phyloP scores from a whole-genome alignment of 2,888 invertebrate species.

The Sphaerophoria taeniata region DNA sequence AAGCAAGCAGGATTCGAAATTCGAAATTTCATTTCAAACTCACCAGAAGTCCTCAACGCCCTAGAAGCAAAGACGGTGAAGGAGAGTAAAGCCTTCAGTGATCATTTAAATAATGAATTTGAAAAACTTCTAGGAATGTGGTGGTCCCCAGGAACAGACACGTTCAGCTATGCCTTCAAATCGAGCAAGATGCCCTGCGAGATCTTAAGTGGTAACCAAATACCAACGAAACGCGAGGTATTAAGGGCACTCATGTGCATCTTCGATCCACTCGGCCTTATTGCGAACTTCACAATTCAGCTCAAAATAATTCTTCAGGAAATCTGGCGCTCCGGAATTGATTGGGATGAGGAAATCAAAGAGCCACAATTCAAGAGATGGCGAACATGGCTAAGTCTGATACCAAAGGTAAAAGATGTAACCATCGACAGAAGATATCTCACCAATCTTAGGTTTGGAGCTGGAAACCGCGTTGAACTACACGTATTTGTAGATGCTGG shows the following conservation, averaged over 20 bases:
- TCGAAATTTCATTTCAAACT: constrained; percentile 75
- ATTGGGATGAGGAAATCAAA: constrained; percentile 16
- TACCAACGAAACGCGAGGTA: constrained; percentile 35
- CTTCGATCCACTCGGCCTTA: constrained; percentile 23
- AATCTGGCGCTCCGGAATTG: constrained; percentile 16
- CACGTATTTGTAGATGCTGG: constrained; percentile 14
- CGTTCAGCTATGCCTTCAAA: constrained; percentile 59
- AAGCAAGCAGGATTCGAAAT: too few species aligned
- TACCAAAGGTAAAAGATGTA: background rate
- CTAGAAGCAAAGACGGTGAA: background rate
- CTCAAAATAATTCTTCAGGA: constrained; percentile 44
- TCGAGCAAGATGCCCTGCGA: background rate
- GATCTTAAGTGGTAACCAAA: constrained; percentile 6
- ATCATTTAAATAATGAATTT: too few species aligned
- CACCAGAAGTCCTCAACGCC: background rate
- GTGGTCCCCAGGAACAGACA: constrained; percentile 44
- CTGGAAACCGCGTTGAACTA: background rate
- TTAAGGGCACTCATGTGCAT: constrained; percentile 25
- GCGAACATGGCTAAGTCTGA: background rate
- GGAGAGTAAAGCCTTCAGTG: background rate
- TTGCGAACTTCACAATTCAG: constrained; percentile 57
- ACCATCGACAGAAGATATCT: background rate
- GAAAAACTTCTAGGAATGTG: constrained; percentile 66
- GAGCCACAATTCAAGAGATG: constrained; percentile 3
- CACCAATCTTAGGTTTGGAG: too few species aligned